A percentile compares a stretch with the other conserved stretches of the same genome.
phyloP scores from a whole-genome alignment of 2,797 vertebrate species.

The Pipistrellus kuhlii region DNA sequence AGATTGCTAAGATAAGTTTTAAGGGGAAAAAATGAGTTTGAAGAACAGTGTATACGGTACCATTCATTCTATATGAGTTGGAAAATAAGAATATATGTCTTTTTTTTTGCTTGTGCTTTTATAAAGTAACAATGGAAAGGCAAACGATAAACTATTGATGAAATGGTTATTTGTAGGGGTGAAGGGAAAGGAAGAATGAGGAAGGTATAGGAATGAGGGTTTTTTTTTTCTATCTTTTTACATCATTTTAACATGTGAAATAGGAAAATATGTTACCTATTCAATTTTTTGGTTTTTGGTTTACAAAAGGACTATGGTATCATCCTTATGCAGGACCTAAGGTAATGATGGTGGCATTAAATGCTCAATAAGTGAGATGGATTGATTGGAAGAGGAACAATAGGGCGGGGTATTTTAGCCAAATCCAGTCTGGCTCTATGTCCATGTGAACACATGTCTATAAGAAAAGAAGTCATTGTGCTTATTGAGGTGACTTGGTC shows the following conservation, averaged over 20 bases:
- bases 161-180: not conserved
- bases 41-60: not conserved
- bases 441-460: not conserved
- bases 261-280: not conserved
- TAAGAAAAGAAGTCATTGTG: not conserved
- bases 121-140: not conserved
- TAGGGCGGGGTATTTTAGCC: not conserved
- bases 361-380: not conserved
- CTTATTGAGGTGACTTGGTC: not conserved
- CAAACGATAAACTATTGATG: not conserved
- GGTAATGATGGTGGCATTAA: not conserved
- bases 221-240: not conserved
- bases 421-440: not conserved
- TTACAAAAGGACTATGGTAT: not conserved
- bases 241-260: not conserved
- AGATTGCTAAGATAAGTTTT: not conserved
- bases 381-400: not conserved
- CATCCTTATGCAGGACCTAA: not conserved
- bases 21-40: not conserved
- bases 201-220: not conserved
- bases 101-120: not conserved
- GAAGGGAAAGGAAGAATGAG: not conserved
- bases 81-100: constrained; percentile 8
- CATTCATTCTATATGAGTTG: not conserved
- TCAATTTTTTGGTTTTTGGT: not conserved